Conservation (phyloP, 2,113 vertebrate species). For the Danio rerio region DNA sequence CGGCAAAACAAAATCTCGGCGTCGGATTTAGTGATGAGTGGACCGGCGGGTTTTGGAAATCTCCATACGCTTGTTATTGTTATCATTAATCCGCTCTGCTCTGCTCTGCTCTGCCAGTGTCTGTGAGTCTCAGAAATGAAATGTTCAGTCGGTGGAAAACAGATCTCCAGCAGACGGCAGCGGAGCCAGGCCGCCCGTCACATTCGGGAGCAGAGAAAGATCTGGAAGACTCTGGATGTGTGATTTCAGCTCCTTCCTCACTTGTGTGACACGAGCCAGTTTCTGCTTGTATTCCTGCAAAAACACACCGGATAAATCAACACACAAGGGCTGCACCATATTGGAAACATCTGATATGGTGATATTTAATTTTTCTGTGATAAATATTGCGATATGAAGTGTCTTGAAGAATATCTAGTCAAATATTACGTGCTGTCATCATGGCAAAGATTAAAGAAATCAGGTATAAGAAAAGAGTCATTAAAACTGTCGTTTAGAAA, state of each 20-base stretch:
- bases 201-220: conserved; percentile 93
- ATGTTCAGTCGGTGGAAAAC: conserved; percentile 93
- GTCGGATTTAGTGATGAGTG: background rate
- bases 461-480: no score
- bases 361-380: no score
- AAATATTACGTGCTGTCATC: no score
- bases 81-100: background rate
- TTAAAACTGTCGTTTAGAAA: no score
- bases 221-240: conserved; percentile 99
- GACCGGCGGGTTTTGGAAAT: background rate
- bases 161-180: conserved; percentile 97
- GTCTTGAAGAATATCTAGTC: no score
- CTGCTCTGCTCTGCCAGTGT: conserved; percentile 7
- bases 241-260: conserved; percentile 97
- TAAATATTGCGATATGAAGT: no score
- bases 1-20: conserved; percentile 19
- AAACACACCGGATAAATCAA: background rate
- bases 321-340: no score
- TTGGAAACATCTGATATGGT: no score
- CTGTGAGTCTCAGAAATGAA: conserved; percentile 27
- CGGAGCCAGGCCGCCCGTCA: conserved; percentile 93
- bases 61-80: no score
- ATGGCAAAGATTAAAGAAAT: no score
- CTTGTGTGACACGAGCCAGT: conserved; percentile 93
- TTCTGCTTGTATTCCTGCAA: conserved; percentile 97